Evolutionary conservation across 2,888 invertebrate genomes (phyloP), one percentile per base, ranked within the genome.

Genomic region (Heliothis peltigera): DNA sequence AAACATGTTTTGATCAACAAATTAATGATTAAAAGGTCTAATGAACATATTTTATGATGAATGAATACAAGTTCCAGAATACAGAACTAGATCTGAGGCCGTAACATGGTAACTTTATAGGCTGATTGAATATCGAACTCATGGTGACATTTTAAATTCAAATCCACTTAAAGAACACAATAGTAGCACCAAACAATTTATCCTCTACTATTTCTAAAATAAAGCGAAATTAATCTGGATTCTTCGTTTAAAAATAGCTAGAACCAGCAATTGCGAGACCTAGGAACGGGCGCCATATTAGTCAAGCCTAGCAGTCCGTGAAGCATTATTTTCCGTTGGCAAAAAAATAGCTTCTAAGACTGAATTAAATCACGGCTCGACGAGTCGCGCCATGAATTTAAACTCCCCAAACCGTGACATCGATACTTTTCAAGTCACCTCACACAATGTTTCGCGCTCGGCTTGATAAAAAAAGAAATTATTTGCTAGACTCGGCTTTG

Each of bases 311-410:
- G 64, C 51, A 64, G 62, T 22, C 70, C 67, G 57, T 77, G 51
- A 70, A 66, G 32, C 55, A 60, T 68, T 75, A 75, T 47, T 52
- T 61, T 62, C 55, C 46, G 62, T 58, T 57, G 47, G 48, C 54
- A 69, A 69, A 75, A 71, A 75, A 78, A 71, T 65, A 44, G 46
- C 56, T 52, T 57, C 60, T 57, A 67, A 62, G 62, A 64, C 61
- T 55, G 55, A 80, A 83, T 83, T 76, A 76, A 84, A 84, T 84
- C 83, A 77, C 79, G 79, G 74, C 67, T 67, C 67, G 47, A 22
- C 64, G 69, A 56, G 47, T 70, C 74, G 70, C 63, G 74, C 52
- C 64, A 43, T 70, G 82, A 83, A 82, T 84, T 80, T 76, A 75
- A 81, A 81, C 54, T 64, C 63, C 49, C 56, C 19, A 44, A 58